Evolutionary conservation across 2,888 invertebrate genomes (phyloP), one percentile per base, ranked within the genome.

Genomic region (Zaprionus lineosus): DNA sequence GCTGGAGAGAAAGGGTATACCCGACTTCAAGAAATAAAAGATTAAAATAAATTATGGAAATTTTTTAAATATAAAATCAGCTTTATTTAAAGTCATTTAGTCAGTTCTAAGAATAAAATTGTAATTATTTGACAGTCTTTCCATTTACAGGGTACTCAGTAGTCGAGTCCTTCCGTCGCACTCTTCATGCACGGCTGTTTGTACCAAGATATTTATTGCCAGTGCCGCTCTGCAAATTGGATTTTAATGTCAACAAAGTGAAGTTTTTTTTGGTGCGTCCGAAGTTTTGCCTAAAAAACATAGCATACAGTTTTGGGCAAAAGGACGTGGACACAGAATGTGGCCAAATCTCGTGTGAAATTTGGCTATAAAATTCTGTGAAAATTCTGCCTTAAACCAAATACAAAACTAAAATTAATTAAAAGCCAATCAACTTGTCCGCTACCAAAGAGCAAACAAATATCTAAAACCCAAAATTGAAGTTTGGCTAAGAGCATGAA

Each of bases 201-300:
- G 58, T 29, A 14, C 15, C 19, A 59, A 34, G 12, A 59, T 48
- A 68, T 64, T 64, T 68, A 68, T 68, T 59, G 55, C 31, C 40
- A 36, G 44, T 33, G 53, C 41, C 15, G 31, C 47, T 55, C 21
- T 36, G 44, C 43, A 64, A 75, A 73, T 75, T 75, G 73, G 56
- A 56, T 70, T 73, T 70, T 62, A 70, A 70, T 74, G 70, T 70
- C 64, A 58, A 74, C 72, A 74, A 26, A 26, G 36, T 11, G 28
- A 5, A 2, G 8, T 41, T 26, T 33, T 28, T 40, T 8, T 19
- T 3, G 19, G 3, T 19, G 19, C 19, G 12, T 4, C 8, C 5
- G 11, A 5, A 39, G 7, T 14, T 2, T 24, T 12, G 8, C 33
- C 15, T 6, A 12, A 29, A 64, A 37, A 16, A 2, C 16, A 15